Conservation (phyloP, 2,113 vertebrate species). For the Indri indri region DNA sequence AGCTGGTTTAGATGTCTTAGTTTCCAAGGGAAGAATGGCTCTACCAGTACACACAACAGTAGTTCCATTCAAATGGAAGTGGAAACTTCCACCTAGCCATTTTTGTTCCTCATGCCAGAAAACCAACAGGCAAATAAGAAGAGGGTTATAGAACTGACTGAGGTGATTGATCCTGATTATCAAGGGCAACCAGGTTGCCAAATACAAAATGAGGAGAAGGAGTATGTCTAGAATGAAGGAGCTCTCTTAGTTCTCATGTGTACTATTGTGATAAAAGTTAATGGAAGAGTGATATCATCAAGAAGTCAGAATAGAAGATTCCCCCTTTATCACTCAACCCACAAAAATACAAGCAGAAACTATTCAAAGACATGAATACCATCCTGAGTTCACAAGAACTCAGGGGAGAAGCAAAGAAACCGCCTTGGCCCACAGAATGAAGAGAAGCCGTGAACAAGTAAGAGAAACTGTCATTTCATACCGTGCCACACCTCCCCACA, state of each 20-base stretch:
- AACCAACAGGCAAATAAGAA: not conserved
- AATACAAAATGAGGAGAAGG: not conserved
- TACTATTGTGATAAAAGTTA: not conserved
- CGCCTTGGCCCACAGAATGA: not conserved
- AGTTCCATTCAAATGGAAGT: not conserved
- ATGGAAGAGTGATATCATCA: not conserved
- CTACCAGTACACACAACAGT: not conserved
- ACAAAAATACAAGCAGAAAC: not conserved
- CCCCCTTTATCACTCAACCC: not conserved
- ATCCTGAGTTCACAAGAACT: not conserved
- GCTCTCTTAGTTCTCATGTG: not conserved
- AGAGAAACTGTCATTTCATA: not conserved
- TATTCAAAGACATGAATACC: not conserved
- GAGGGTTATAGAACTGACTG: not conserved
- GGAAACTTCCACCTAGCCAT: not conserved
- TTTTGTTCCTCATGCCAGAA: not conserved
- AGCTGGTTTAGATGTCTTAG: not conserved
- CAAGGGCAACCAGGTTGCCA: not conserved
- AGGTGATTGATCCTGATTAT: not conserved
- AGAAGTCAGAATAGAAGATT: not conserved
- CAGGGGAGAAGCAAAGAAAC: not conserved
- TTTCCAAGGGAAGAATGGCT: not conserved
- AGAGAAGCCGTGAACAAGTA: not conserved
- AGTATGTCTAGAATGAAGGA: not conserved
- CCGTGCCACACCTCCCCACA: not conserved